phyloP scores from a whole-genome alignment of 2,888 invertebrate species.

The Dryomyza anilis region DNA sequence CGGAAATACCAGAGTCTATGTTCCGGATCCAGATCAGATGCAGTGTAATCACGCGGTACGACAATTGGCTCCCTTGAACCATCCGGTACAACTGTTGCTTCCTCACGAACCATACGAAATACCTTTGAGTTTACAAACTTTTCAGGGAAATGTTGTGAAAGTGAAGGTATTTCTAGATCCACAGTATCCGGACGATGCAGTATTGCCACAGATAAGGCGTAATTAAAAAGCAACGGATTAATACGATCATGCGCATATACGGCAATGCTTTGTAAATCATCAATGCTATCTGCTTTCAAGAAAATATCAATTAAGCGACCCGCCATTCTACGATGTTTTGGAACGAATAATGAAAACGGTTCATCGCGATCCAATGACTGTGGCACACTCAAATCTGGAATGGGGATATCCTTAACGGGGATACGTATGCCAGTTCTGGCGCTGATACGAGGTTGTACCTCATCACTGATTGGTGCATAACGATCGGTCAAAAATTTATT shows the following conservation, averaged over 20 bases:
- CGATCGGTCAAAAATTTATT: constrained; percentile 66
- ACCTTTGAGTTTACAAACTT: constrained; percentile 69
- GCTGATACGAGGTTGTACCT: constrained; percentile 67
- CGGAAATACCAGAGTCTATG: constrained; percentile 69
- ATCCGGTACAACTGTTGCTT: constrained; percentile 65
- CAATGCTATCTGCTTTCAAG: constrained; percentile 72
- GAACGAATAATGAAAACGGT: constrained; percentile 75
- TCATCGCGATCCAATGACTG: constrained; percentile 68
- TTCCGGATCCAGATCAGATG: constrained; percentile 75
- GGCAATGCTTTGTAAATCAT: constrained; percentile 72
- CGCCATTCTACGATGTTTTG: constrained; percentile 71
- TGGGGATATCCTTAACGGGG: constrained; percentile 66
- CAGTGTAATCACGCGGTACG: constrained; percentile 75
- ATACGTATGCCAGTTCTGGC: constrained; percentile 63
- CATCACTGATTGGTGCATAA: constrained; percentile 62
- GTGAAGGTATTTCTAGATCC: constrained; percentile 66
- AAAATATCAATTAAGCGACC: constrained; percentile 72
- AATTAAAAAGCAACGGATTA: constrained; percentile 81
- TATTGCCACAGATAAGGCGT: constrained; percentile 77
- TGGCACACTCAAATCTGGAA: constrained; percentile 70
- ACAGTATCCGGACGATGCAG: constrained; percentile 71
- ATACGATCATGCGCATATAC: constrained; percentile 74
- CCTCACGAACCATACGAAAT: constrained; percentile 66
- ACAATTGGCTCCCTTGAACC: constrained; percentile 70
- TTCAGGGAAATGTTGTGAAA: constrained; percentile 70